Evolutionary conservation across 2,113 vertebrate genomes (phyloP), one percentile per base, ranked within the genome.

Genomic region (Anseranas semipalmata): DNA sequence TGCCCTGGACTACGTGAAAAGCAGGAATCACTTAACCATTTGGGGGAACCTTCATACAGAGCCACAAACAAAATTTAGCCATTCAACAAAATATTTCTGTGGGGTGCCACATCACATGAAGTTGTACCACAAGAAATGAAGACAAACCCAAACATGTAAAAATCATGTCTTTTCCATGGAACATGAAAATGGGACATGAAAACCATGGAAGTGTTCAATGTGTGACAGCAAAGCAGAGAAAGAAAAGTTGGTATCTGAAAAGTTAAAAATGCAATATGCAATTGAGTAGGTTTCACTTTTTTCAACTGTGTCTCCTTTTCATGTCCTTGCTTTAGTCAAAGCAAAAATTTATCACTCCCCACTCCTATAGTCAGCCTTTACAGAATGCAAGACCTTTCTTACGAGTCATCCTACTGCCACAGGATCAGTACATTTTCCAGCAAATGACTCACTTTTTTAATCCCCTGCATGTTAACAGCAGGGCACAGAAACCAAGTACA

Each of bases 1-100:
- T 87, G 71, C 82, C 71, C 67, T 27, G 41, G 87, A 84, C 94
- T 77, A 95, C 22, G 8, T 13, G 81, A 89, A 93, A 87, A 96
- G 71, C 63, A 87, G 71, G 18, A 95, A 59, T 71, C 87, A 58
- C 75, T 90, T 81, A 84, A 59, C 58, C 85, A 22, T 76, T 80
- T 82, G 70, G 62, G 79, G 55, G 59, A 83, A 63, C 43, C 62
- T 89, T 71, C 91, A 95, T 56, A 30, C 19, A 43, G 19, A 3
- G 1, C 25, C 55, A 80, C 25, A 79, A 82, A 56, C 39, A 89
- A 76, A 52, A 68, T 10, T 55, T 39, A 85, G 48, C 55, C 63
- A 48, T 77, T 60, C 58, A 56, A 60, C 12, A 43, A n/a, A 53
- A 39, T 53, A 24, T 16, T 91, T 92, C 12, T 22, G 24, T 33